Evolutionary conservation across 1,140 invertebrate genomes (phyloP), one percentile per base, ranked within the genome.

Genomic region (Choristoneura fumiferana): DNA sequence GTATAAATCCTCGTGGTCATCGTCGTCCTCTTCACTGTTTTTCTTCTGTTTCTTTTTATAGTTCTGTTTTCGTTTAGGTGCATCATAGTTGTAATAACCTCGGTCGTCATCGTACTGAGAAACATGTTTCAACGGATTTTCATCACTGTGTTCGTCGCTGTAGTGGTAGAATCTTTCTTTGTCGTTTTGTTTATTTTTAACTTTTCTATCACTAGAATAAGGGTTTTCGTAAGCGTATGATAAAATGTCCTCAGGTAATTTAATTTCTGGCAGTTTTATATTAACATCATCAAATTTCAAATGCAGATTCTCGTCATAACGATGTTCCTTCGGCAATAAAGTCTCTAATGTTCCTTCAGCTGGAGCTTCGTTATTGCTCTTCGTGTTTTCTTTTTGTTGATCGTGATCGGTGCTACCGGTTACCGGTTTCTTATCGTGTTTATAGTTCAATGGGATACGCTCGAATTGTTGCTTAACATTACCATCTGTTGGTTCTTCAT

Each of bases 401-500:
- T 57, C 43, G 39, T 58, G 55, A 58, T 59, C 64, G 14, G 10
- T 15, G 14, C 45, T 49, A 6, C 36, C 35, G 12, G 71, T 56
- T 67, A 71, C 38, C 34, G 63, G 57, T 39, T 69, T 63, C 49
- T 70, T 54, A 37, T 76, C 72, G 55, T 89, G 87, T 40, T 84
- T 87, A 59, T 90, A 89, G 76, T 89, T 67, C 40, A 81, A 63
- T 18, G 89, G 87, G 55, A 90, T 89, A 67, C 83, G 76, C 79
- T 89, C 87, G 67, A 89, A 88, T 60, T 90, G 75, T 70, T 89
- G 78, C 65, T 90, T 90, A 6, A 86, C 67, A 52, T 87, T 65
- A 22, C 37, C 58, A 38, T 72, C 73, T 57, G 70, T 59, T 8
- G 49, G 35, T 40, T 43, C 36, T 39, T 67, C 55, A 14, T 63